Evolutionary conservation across 2,888 invertebrate genomes (phyloP), one percentile per base, ranked within the genome.

Genomic region (Thecocarcelia acutangulata): DNA sequence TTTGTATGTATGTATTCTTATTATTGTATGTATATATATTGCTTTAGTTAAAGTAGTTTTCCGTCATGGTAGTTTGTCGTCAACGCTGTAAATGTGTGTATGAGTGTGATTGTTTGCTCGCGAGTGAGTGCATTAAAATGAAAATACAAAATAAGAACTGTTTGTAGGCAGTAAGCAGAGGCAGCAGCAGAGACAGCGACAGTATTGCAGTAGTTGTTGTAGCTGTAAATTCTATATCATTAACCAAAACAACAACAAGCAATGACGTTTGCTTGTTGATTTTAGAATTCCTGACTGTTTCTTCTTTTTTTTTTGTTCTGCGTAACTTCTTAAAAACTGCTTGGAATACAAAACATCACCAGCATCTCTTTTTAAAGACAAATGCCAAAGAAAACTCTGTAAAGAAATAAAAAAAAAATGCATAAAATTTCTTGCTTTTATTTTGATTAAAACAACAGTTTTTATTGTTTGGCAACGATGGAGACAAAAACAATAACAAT

Each of bases 1-100:
- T 24, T 3, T 24, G 24, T 33, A 33, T 33, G 5, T 33, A 9
- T 9, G 5, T 42, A 37, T 24, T 5, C 44, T 54, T 75, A 3
- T 8, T 40, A 37, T 8, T 33, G 24, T 40, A 13, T 68, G 13
- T 46, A 17, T n/a, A 19, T 15, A 21, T 28, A 28, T 33, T 19
- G n/a, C 21, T 13, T 50, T 37, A 56, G 21, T 64, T 64, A 17
- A 48, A 58, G 58, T 42, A 70, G 37, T 58, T 58, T 64, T 52
- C 66, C 59, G 72, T 73, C 72, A 79, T 79, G 78, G 72, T 73
- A 52, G 78, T 73, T 76, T 66, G 78, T 73, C 58, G 70, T 64
- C 70, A 72, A 64, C 64, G 63, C 21, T 50, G 64, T 54, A 33
- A 61, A 48, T 61, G 52, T 56, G 56, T 64, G 56, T 61, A 48